Base-by-base conservation (phyloP, 2,113 vertebrate species). In the Oreocharis arfaki region DNA sequence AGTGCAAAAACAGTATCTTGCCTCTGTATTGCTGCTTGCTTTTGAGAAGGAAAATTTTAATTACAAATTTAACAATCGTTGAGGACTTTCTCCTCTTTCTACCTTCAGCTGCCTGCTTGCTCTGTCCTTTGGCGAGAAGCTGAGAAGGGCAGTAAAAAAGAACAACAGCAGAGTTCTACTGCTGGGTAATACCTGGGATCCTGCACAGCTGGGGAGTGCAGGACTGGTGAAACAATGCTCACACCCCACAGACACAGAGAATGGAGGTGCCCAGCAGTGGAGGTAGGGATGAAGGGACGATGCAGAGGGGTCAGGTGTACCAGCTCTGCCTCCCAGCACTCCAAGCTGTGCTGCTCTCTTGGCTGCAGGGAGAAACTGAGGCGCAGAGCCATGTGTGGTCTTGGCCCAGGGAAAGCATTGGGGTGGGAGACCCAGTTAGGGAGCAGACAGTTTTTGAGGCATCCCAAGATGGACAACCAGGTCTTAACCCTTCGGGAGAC, bases 351-450 rank as follows among this genome's bases (percentile, higher is more conserved):
- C 74, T 68, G 33, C 39, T 59, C 4, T 74, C n/a, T 60, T 74
- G n/a, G 46, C 73, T 89, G 55, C 20, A 24, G 17, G 22, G 63
- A 57, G 73, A 89, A 92, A 65, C 63, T 37, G 76, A 89, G 91
- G 49, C 52, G 87, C 0, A 0, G n/a, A 77, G n/a, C 32, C 28
- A 16, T 37, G 23, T 27, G 24, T n/a, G 22, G 10, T 13, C 17
- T 93, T 77, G 37, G 24, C 59, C 19, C 1, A 1, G 22, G 46
- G 50, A 61, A 69, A 28, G 22, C 35, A 88, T n/a, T 1, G 1
- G 73, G 39, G 19, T 68, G 30, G 27, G 30, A 85, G 30, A 92
- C 30, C 21, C 63, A 61, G 18, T n/a, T 42, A 84, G 23, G n/a
- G 21, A 91, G 26, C 15, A 53, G 76, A 56, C 4, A 20, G 32